Conservation (phyloP, 2,797 vertebrate genomes). For the Crocidura indochinensis region DNA sequence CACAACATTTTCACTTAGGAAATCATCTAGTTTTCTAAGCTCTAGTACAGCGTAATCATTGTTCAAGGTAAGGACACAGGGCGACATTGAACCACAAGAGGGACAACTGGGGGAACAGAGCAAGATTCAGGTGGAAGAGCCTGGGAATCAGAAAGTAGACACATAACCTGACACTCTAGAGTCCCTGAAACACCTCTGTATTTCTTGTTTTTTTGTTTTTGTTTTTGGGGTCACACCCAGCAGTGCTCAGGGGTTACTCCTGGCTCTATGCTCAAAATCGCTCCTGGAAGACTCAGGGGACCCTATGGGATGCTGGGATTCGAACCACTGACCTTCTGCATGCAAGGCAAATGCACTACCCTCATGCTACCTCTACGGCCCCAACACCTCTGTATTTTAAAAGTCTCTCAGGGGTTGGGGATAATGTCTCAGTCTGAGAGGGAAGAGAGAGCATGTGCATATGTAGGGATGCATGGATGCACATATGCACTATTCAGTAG, state of each 20-base stretch:
- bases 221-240: no score
- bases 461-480: no score
- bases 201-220: no score
- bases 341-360: no score
- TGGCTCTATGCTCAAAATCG: no score
- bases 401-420: no score
- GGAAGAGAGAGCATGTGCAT: not conserved
- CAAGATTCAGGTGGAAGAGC: not conserved
- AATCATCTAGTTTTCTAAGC: not conserved
- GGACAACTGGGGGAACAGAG: not conserved
- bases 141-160: not conserved
- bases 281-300: no score
- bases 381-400: no score
- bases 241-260: no score
- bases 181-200: conserved; percentile 40
- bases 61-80: not conserved
- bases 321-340: no score
- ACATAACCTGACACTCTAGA: not conserved
- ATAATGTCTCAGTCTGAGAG: conserved; percentile 1
- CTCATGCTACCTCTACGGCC: no score
- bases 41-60: not conserved
- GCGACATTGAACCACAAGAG: not conserved
- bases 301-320: no score
- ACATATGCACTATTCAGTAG: not conserved
- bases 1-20: not conserved